Evolutionary conservation across 1,140 invertebrate genomes (phyloP), one percentile per base, ranked within the genome.

Genomic region (Drosophila bocki): DNA sequence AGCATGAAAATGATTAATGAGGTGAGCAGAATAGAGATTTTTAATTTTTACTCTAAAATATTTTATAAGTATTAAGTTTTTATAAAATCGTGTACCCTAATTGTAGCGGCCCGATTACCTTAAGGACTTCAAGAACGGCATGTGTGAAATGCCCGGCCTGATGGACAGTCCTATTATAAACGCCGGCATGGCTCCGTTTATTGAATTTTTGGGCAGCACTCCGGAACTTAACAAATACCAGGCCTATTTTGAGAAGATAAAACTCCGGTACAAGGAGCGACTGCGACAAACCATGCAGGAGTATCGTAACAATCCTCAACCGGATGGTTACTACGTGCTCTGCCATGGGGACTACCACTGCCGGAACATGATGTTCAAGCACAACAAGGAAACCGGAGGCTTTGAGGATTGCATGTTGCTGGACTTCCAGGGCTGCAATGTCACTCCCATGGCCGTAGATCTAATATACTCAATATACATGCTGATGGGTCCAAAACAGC

Each of bases 311-410:
- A 57, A 77, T 39, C 70, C 39, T 3, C 60, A 75, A 26, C 1
- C 48, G 0, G 41, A 75, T 26, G 65, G 57, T 0, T 78, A 70
- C 29, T 82, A 91, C 39, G 69, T 88, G 0, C 56, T 91, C 0
- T 67, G 64, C 11, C 88, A 91, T 47, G 88, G 83, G 0, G 88
- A 91, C 29, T 91, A 51, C 45, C 88, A 91, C 41, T 19, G 51
- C 8, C 65, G 76, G 1, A 91, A 91, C 15, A 76, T 88, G 81
- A 82, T 91, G 84, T 86, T 91, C 15, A 91, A 78, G 64, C 39
- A 75, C 29, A 68, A 81, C 29, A 50, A 44, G 22, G 39, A 44
- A 22, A 75, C 70, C 1, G 72, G 61, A 42, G n/a, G 3, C 13
- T 47, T 79, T 1, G 88, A 86, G 42, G 82, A 91, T 29, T 50